These are phyloP conservation scores for Dorcus parallelipipedus DNA, from an alignment of 2,888 invertebrate species.

Conservation along the genomic window DNA sequence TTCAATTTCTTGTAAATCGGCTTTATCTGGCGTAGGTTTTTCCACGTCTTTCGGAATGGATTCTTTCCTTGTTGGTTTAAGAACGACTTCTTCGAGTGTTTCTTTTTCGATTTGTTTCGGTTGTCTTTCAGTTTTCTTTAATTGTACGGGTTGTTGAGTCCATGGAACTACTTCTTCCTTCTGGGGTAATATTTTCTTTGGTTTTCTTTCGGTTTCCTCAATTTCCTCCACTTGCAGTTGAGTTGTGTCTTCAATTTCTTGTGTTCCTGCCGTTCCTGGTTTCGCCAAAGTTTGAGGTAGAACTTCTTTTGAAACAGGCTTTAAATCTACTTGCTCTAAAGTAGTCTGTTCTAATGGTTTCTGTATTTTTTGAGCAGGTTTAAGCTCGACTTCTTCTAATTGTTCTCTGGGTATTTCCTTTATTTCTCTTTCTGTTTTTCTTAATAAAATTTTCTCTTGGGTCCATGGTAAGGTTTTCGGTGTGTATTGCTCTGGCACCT, in stretches of 20 bases:
- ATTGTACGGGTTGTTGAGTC: slow-evolving; percentile 59
- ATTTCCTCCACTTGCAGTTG: slow-evolving; percentile 31
- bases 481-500: slow-evolving; percentile 26
- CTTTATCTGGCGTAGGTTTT: slow-evolving; percentile 3
- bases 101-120: slow-evolving; percentile 45
- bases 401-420: slow-evolving; percentile 50
- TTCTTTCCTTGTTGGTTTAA: slow-evolving; percentile 51
- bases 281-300: too few species aligned
- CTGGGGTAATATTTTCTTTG: slow-evolving; percentile 10
- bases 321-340: slow-evolving; percentile 9
- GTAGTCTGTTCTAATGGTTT: slow-evolving; percentile 14
- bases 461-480: slow-evolving; percentile 57
- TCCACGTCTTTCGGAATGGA: slow-evolving; percentile 16
- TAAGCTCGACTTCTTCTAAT: slow-evolving; percentile 49
- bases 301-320: slow-evolving; percentile 5
- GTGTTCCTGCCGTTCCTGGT: background rate
- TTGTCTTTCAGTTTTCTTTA: slow-evolving; percentile 48
- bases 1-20: slow-evolving; percentile 10
- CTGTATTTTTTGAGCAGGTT: slow-evolving; percentile 50
- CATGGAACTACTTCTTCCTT: slow-evolving; percentile 47
- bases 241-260: slow-evolving; percentile 11
- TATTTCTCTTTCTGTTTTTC: slow-evolving; percentile 42
- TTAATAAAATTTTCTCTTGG: slow-evolving; percentile 59
- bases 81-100: slow-evolving; percentile 49
- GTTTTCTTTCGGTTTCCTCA: slow-evolving; percentile 35